Evolutionary conservation across 2,888 invertebrate species (phyloP).

Genomic region (Malachius bipustulatus): DNA sequence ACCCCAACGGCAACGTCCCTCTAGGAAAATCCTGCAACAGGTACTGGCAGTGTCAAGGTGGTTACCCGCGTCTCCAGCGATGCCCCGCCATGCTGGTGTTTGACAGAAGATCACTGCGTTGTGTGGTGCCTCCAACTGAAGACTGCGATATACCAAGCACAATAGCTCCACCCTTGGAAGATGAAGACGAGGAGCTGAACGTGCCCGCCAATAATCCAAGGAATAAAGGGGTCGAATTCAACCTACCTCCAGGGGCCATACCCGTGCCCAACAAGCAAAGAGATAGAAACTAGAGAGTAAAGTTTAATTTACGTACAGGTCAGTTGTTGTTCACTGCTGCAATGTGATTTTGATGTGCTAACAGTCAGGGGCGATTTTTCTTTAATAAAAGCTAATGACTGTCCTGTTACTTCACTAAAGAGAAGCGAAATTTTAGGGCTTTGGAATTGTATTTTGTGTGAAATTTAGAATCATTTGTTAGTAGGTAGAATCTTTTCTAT

Average conservation of each 20-base stretch:
- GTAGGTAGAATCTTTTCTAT: no score
- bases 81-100: conserved; percentile 87
- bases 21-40: conserved; percentile 86
- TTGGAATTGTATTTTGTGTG: no score
- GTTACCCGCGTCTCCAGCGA: conserved; percentile 80
- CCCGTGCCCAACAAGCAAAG: conserved; percentile 31
- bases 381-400: no score
- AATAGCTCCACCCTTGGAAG: conserved; percentile 50
- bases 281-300: conserved; percentile 16
- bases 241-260: conserved; percentile 36
- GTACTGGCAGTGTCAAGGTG: conserved; percentile 91
- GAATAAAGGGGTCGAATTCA: conserved; percentile 21
- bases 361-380: no score
- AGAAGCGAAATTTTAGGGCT: no score
- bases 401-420: no score
- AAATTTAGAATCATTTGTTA: no score
- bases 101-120: conserved; percentile 66
- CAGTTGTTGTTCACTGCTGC: no score
- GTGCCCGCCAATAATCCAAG: conserved; percentile 32
- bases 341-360: no score
- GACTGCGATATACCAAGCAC: conserved; percentile 80
- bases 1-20: conserved; percentile 82
- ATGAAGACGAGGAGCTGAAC: conserved; percentile 35
- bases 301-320: no score
- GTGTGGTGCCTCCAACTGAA: conserved; percentile 81